A percentile compares a stretch with the other conserved stretches of the same genome.
Evolutionary conservation across 1,140 invertebrate genomes (phyloP).

Genomic region (Orchesella cincta): DNA sequence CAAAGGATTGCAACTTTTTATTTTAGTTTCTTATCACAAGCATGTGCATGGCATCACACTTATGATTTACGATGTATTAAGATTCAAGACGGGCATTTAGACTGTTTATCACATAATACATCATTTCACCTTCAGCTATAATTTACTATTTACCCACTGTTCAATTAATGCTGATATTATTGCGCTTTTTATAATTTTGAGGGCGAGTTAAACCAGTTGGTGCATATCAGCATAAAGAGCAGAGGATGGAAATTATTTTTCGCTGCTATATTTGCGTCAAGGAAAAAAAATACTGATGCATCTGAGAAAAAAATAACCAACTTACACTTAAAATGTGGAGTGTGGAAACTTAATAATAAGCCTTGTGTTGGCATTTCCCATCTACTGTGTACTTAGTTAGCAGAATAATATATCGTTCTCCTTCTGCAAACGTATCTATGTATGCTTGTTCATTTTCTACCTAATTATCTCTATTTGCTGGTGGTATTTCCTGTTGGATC

Average conservation of each 20-base stretch:
- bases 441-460: not conserved
- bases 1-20: too few species aligned
- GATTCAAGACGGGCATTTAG: not conserved
- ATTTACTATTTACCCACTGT: not conserved
- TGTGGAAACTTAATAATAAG: not conserved
- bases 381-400: not conserved
- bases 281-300: not conserved
- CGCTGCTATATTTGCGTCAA: not conserved
- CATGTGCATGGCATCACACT: too few species aligned
- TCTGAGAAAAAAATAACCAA: not conserved
- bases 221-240: not conserved
- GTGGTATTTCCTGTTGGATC: not conserved
- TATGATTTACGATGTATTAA: too few species aligned
- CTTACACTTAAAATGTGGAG: not conserved
- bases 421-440: not conserved
- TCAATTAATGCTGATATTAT: slow-evolving; percentile 18
- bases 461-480: not conserved
- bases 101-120: slow-evolving; percentile 28
- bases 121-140: slow-evolving; percentile 13
- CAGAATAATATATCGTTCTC: not conserved
- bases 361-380: not conserved
- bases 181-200: slow-evolving; percentile 10
- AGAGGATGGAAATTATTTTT: not conserved
- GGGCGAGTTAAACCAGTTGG: slow-evolving; percentile 16
- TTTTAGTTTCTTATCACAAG: too few species aligned